A percentile compares a stretch with the other conserved stretches of the same genome.
Conservation (phyloP, 2,888 invertebrate genomes). For the Phania funesta region DNA sequence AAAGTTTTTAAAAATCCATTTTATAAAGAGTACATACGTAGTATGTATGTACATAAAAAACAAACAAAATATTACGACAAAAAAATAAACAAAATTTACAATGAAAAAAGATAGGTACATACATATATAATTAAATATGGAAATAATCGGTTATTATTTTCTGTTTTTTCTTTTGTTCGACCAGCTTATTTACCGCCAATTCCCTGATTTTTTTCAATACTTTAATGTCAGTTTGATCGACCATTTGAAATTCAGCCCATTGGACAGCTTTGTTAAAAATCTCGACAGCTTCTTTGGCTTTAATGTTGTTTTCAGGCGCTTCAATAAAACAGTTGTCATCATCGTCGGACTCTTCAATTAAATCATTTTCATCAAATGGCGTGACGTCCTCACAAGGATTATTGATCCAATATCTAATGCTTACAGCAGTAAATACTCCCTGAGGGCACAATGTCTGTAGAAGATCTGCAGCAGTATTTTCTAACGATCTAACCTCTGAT, state of each 20-base stretch:
- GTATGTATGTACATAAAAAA: too few species aligned
- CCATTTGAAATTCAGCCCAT: slow-evolving; percentile 1
- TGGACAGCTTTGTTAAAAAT: background rate
- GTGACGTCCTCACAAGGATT: background rate
- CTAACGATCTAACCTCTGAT: slow-evolving; percentile 1
- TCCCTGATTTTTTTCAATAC: background rate
- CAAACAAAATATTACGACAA: background rate
- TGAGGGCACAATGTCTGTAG: too few species aligned
- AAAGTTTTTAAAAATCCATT: background rate
- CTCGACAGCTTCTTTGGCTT: too few species aligned
- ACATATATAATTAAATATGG: background rate
- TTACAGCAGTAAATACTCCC: too few species aligned
- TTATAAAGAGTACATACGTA: too few species aligned
- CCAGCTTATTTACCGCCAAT: background rate
- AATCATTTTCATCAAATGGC: too few species aligned
- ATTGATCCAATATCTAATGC: background rate
- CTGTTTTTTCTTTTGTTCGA: background rate
- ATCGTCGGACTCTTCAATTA: too few species aligned
- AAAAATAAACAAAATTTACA: background rate
- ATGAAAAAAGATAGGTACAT: background rate
- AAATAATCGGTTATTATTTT: slow-evolving; percentile 6
- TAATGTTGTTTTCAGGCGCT: too few species aligned
- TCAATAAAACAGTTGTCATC: too few species aligned
- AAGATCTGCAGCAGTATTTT: too few species aligned
- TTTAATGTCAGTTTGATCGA: slow-evolving; percentile 5